phyloP scores from a whole-genome alignment of 2,113 vertebrate species.

The Neogale vison region DNA sequence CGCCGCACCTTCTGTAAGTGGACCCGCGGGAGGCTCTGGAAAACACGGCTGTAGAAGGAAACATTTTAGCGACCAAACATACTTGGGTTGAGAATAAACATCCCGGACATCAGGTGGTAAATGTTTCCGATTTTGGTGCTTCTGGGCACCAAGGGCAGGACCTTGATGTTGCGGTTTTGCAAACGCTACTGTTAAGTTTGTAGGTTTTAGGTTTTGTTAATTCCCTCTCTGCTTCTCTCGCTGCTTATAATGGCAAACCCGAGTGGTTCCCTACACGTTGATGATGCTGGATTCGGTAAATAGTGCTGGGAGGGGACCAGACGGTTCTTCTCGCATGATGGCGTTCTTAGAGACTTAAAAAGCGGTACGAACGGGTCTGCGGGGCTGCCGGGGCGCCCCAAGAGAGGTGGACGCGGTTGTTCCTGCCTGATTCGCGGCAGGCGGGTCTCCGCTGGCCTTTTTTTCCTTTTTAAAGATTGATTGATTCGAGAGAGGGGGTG shows the following conservation, averaged over 20 bases:
- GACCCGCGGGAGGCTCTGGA: not conserved
- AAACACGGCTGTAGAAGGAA: not conserved
- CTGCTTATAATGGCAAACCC: not conserved
- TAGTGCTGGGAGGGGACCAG: not conserved
- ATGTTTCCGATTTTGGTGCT: not conserved
- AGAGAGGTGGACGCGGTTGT: not conserved
- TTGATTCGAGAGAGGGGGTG: not conserved
- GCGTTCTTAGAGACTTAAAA: not conserved
- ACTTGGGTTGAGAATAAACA: not conserved
- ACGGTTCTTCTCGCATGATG: not conserved
- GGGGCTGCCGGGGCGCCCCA: not conserved
- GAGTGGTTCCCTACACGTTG: not conserved
- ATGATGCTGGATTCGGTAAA: not conserved
- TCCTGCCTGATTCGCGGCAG: accelerated
- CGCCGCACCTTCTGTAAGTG: accelerated
- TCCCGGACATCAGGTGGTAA: not conserved
- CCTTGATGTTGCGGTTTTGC: accelerated
- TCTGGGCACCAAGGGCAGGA: not conserved
- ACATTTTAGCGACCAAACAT: not conserved
- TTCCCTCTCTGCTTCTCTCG: not conserved
- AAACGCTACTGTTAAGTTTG: not conserved
- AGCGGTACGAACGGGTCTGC: accelerated
- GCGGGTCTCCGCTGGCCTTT: not conserved
- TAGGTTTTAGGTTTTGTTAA: not conserved
- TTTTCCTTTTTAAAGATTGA: not conserved